Evolutionary conservation across 2,113 vertebrate species (phyloP), one percentile per base, ranked within the genome.

Genomic region (Heterocephalus glaber): DNA sequence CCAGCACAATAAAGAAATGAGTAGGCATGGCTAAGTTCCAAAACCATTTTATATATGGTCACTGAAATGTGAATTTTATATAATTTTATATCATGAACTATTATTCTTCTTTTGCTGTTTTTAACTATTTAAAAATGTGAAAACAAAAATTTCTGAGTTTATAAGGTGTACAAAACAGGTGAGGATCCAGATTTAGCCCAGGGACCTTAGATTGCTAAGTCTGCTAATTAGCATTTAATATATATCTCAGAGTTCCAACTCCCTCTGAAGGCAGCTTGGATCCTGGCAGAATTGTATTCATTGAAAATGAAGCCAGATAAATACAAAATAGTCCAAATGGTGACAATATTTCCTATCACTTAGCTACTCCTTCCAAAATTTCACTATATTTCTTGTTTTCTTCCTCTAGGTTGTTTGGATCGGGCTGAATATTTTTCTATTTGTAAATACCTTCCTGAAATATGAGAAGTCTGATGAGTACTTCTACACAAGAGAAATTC

Each of bases 371-470:
- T 86, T 80, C 54, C 33, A 65, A 61, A 84, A 79, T 79, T 86
- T 54, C n/a, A n/a, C 44, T 77, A 38, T 66, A 52, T 84, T 65
- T 26, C 76, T 44, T 92, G 47, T 26, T 10, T 0, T 49, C 74
- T 81, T 97, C 56, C 54, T 0, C 0, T 95, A 99, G 99, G 98
- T 98, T 76, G 98, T 98, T 88, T 99, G 99, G 99, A 98, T 99
- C 98, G 99, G 96, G 81, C 98, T 99, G 98, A 99, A 99, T 96
- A 97, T 99, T 90, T 99, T 99, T 95, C 97, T 99, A 52, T 99
- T 99, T 97, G 98, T 99, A 0, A 98, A 98, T 92, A 99, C 98
- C 92, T 99, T 99, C 96, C 77, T 99, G 33, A 96, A 97, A 24
- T 99, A 99, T 90, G 98, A 99, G 72, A 76, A 20, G 83, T 97